A percentile compares a stretch with the other conserved stretches of the same genome.
phyloP scores from a whole-genome alignment of 2,797 vertebrate species.

The Oreortyx pictus region DNA sequence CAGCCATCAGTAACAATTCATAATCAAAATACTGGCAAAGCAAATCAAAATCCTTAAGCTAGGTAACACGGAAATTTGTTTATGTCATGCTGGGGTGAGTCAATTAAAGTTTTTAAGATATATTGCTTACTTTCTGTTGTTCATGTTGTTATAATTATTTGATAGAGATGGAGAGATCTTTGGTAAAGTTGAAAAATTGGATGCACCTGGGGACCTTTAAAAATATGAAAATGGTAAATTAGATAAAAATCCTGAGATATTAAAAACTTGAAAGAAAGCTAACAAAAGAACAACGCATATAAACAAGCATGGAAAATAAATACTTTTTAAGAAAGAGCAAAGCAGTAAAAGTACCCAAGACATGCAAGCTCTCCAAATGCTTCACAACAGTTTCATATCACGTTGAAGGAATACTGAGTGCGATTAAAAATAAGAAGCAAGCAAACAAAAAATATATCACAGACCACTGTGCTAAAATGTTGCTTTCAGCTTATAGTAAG shows the following conservation, averaged over 20 bases:
- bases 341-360: slow-evolving; percentile 32
- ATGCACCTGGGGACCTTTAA: slow-evolving; percentile 99
- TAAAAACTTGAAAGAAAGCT: slow-evolving; percentile 78
- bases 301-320: slow-evolving; percentile 73
- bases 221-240: slow-evolving; percentile 95
- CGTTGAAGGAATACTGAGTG: background rate
- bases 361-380: slow-evolving; percentile 17
- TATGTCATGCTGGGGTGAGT: slow-evolving; percentile 66
- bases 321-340: slow-evolving; percentile 44
- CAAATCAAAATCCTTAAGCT: slow-evolving; percentile 62
- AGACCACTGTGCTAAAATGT: background rate
- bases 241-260: slow-evolving; percentile 82
- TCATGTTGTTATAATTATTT: slow-evolving; percentile 99
- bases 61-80: slow-evolving; percentile 56
- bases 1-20: slow-evolving; percentile 43
- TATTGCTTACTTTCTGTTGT: slow-evolving; percentile 99
- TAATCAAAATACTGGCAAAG: slow-evolving; percentile 45
- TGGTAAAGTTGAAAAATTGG: slow-evolving; percentile 99
- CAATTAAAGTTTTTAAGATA: slow-evolving; percentile 78
- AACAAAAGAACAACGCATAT: slow-evolving; percentile 76
- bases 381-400: background rate
- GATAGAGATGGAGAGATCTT: slow-evolving; percentile 99
- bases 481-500: background rate
- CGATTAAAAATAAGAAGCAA: background rate
- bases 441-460: background rate